Evolutionary conservation across 1,140 invertebrate species (phyloP).

Genomic region (Maconellicoccus hirsutus): DNA sequence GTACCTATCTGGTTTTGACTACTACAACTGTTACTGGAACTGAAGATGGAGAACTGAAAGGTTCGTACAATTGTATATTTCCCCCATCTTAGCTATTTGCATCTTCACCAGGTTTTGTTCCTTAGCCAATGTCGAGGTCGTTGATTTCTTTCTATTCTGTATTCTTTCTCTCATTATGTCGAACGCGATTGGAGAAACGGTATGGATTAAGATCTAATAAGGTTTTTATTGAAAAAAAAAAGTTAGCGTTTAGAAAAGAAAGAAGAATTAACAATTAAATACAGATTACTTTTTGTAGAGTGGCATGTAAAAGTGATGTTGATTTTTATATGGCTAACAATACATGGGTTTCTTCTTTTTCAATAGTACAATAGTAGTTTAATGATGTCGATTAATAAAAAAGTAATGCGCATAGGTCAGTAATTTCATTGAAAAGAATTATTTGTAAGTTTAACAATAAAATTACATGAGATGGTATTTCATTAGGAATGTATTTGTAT

Average conservation of each 20-base stretch:
- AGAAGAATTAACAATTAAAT: too few relatives aligned
- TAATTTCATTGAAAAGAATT: neutral
- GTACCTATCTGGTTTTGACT: slow-evolving; percentile 14
- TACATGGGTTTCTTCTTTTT: too few relatives aligned
- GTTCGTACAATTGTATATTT: neutral
- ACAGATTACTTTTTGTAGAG: too few relatives aligned
- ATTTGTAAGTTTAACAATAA: neutral
- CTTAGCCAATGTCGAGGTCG: neutral
- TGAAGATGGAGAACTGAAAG: neutral
- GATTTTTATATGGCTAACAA: too few relatives aligned
- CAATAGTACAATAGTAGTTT: too few relatives aligned
- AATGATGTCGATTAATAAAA: too few relatives aligned
- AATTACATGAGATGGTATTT: neutral
- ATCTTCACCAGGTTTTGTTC: neutral
- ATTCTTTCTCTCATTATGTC: neutral
- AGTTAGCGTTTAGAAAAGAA: neutral
- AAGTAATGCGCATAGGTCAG: too few relatives aligned
- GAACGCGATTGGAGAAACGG: neutral
- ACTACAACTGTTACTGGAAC: neutral
- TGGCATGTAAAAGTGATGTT: too few relatives aligned
- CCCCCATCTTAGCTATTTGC: neutral
- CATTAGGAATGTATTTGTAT: too few relatives aligned
- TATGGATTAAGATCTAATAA: neutral
- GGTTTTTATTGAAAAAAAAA: neutral
- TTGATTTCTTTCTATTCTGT: slow-evolving; percentile 5